Percentiles rank a stretch among this genome's conserved stretches.
Evolutionary conservation across 2,113 vertebrate species (phyloP).

Genomic region (Xenus cinereus): DNA sequence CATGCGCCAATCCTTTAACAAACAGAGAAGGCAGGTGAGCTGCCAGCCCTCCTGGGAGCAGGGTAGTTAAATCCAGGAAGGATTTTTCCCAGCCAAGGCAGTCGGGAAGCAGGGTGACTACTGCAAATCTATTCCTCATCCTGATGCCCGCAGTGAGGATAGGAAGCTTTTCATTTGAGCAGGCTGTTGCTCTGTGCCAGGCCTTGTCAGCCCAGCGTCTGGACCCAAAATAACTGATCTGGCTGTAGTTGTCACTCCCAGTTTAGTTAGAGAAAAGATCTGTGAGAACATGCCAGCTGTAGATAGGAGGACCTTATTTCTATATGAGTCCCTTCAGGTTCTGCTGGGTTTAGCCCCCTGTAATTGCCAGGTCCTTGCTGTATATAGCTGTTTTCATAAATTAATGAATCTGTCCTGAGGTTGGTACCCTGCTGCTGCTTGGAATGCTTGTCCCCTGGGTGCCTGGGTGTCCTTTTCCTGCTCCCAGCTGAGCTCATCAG

Average conservation of each 20-base stretch:
- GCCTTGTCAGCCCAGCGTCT: background rate
- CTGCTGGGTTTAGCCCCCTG: background rate
- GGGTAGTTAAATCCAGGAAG: background rate
- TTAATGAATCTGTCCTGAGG: background rate
- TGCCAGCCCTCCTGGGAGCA: conserved; percentile 4
- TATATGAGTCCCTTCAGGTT: background rate
- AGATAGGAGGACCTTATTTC: conserved; percentile 15
- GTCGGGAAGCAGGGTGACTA: background rate
- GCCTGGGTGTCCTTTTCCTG: background rate
- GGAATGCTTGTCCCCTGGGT: background rate
- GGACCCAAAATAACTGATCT: background rate
- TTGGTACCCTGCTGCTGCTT: background rate
- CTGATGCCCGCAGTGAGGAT: background rate
- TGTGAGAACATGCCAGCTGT: background rate
- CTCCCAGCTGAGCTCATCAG: background rate
- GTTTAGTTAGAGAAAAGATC: background rate
- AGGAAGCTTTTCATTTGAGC: conserved; percentile 29
- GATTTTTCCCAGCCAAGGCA: background rate
- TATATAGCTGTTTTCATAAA: background rate
- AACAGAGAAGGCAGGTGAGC: background rate
- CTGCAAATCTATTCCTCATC: background rate
- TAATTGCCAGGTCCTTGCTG: background rate
- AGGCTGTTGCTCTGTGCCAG: conserved; percentile 1
- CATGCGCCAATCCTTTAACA: background rate
- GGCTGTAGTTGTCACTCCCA: background rate